Conservation (phyloP, 2,113 vertebrate species). For the cat (Felis catus) region DNA sequence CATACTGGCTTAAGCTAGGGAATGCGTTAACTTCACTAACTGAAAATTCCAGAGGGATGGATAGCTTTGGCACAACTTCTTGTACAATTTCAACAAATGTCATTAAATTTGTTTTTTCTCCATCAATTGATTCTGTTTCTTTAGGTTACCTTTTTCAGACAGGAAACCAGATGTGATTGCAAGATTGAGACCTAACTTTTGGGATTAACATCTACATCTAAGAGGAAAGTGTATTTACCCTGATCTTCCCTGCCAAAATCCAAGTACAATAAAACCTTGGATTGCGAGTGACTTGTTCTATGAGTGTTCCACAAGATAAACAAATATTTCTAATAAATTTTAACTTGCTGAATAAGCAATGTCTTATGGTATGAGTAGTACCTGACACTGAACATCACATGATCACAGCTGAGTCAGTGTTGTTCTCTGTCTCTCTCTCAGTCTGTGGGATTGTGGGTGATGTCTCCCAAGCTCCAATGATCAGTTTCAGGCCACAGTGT, state of each 20-base stretch:
- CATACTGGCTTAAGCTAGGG: background rate
- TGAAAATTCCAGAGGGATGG: background rate
- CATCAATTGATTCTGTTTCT: background rate
- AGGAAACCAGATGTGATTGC: background rate
- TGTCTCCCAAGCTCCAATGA: too few species aligned
- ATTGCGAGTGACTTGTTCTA: too few species aligned
- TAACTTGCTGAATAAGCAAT: too few species aligned
- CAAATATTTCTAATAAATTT: too few species aligned
- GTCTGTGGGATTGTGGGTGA: too few species aligned
- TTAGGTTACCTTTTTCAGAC: background rate
- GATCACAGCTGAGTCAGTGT: too few species aligned
- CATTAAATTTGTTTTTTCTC: background rate
- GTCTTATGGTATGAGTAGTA: too few species aligned
- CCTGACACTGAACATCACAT: too few species aligned
- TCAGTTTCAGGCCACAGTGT: too few species aligned
- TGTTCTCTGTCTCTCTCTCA: too few species aligned
- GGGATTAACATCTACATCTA: background rate
- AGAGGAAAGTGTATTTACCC: background rate
- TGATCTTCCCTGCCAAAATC: background rate
- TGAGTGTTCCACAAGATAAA: too few species aligned
- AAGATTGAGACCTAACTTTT: background rate
- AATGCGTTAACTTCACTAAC: background rate
- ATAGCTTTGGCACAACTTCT: background rate
- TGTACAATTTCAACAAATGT: background rate
- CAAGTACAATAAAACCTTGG: background rate